Base-by-base conservation (phyloP, 2,113 vertebrate species). In the Hemiscyllium ocellatum region DNA sequence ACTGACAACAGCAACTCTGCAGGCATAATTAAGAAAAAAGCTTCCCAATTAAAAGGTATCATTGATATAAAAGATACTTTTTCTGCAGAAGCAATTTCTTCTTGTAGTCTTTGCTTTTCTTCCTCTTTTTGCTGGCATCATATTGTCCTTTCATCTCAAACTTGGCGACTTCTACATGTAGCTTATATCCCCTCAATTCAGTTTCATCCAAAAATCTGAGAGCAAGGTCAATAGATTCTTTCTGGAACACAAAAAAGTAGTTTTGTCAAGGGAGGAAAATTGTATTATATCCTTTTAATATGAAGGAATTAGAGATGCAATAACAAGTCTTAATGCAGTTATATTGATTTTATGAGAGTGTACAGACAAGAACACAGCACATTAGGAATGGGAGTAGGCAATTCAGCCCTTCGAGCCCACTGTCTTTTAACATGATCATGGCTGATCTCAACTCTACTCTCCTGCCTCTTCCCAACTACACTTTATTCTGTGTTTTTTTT, bases 61-160 rank as follows among this genome's bases (percentile, higher is more conserved):
- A 90, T 29, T 87, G 42, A 52, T 47, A 12, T 70, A 26, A 26
- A 26, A 96, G 97, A 85, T 97, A 99, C 99, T 99, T 99, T 96
- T 99, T 98, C 96, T 99, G 99, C 96, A 97, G 97, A 96, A 98
- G 98, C 78, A 99, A 56, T 96, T 97, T 99, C 97, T 99, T 99
- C 97, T 97, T 98, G 96, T 99, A 99, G 95, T 99, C 99, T 97
- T 99, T 99, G 97, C 94, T 98, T 96, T 99, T 99, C 97, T 99
- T 99, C 97, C 98, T 99, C 97, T 99, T 99, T 96, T 98, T 99
- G 97, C 97, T 98, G 97, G 99, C 98, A 65, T 99, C 99, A 24
- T 99, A 99, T 96, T 98, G 97, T 78, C 99, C 99, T 97, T 99
- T 99, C 52, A 99, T 97, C 95, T 99, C 98, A 96, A 99, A 99